phyloP scores from a whole-genome alignment of 2,888 invertebrate genomes.

The Chrysodeixis includens region DNA sequence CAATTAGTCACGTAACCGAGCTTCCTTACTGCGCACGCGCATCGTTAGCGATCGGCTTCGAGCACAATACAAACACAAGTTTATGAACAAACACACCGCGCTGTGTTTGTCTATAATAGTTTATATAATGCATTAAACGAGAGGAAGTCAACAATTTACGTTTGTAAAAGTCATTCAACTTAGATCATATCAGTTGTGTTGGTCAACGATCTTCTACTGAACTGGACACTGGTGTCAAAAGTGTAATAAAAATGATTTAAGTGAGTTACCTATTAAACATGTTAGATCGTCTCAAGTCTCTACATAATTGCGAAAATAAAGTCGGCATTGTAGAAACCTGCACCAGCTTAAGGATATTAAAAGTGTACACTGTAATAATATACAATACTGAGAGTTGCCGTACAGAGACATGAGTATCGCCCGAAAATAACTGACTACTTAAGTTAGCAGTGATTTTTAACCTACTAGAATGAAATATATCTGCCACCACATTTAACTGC shows the following conservation, averaged over 20 bases:
- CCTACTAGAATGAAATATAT: too few species aligned
- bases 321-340: too few species aligned
- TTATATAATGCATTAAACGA: neutral
- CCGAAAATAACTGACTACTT: too few species aligned
- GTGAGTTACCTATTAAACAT: too few species aligned
- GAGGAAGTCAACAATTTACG: constrained; percentile 5
- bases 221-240: constrained; percentile 1
- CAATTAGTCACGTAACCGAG: constrained; percentile 25
- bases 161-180: neutral
- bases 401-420: too few species aligned
- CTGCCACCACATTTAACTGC: too few species aligned
- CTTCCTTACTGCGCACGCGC: constrained; percentile 18
- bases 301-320: too few species aligned
- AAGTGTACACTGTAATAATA: too few species aligned
- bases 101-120: neutral
- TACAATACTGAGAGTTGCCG: too few species aligned
- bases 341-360: too few species aligned
- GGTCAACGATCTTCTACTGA: neutral
- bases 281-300: too few species aligned
- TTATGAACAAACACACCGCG: neutral
- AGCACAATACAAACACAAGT: constrained; percentile 14
- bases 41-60: constrained; percentile 18
- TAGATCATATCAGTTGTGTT: neutral
- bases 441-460: too few species aligned
- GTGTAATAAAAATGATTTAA: neutral